Percentiles rank a stretch among this genome's conserved stretches.
Conservation (phyloP, 2,113 vertebrate genomes). For the Onychostruthus taczanowskii region DNA sequence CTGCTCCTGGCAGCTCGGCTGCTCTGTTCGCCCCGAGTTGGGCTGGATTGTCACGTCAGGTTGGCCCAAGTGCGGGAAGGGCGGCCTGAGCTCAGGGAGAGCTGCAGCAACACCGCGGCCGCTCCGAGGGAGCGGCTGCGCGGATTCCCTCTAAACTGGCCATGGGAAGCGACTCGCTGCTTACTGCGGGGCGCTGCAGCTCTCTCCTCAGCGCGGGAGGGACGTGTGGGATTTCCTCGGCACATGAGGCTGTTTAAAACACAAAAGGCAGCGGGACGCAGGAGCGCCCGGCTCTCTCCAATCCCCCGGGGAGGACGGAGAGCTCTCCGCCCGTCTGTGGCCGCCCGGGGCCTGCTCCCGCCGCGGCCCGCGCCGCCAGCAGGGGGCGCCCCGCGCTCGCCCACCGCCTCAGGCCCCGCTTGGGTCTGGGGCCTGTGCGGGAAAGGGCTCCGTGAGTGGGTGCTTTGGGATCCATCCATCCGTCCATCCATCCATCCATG, state of each 20-base stretch:
- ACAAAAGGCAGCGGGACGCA: neutral
- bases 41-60: too few relatives aligned
- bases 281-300: neutral
- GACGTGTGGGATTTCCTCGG: neutral
- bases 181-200: neutral
- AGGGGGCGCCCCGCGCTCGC: neutral
- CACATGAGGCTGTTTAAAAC: neutral
- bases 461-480: neutral
- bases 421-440: neutral
- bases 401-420: neutral
- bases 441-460: fast-evolving
- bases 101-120: neutral
- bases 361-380: neutral
- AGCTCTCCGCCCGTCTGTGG: fast-evolving
- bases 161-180: neutral
- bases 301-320: fast-evolving
- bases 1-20: neutral
- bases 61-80: neutral
- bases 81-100: neutral
- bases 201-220: neutral
- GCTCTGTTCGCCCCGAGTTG: neutral
- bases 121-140: neutral
- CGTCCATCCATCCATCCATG: too few relatives aligned
- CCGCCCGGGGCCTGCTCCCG: neutral
- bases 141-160: neutral